Base-by-base conservation (phyloP, 2,113 vertebrate genomes). In the Puffinus mauretanicus region DNA sequence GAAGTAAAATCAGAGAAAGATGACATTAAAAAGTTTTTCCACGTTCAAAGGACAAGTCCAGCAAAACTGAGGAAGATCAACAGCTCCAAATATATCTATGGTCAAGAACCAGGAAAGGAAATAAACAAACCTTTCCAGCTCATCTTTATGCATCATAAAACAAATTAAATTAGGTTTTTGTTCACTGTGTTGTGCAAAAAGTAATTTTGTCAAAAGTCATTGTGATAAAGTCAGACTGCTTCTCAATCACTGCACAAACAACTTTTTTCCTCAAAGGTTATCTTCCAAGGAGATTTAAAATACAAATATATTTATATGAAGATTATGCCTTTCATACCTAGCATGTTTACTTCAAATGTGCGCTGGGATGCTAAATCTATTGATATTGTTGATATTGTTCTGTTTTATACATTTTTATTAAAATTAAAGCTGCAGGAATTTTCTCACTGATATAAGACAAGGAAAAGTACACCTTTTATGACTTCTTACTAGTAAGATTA, bases 91-190 rank as follows among this genome's bases (percentile, higher is more conserved):
- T 75, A 54, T 6, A 80, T 52, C 46, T 49, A 1, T 78, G 83
- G 82, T 88, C 89, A 96, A 95, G 91, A 88, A 92, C 64, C 71
- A 91, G 72, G 64, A 77, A 77, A 78, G 18, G 46, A 94, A 89
- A 82, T 79, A 90, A 95, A 90, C 86, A 94, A 94, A 91, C 25
- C 38, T 51, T 91, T 94, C 42, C 79, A 83, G 76, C 91, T 92
- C 96, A 93, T 90, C 88, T 93, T 91, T 69, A 92, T 96, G 95
- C 94, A 94, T 69, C 96, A 96, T 92, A 93, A 95, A 94, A 82
- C 85, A 97, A 95, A 95, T 90, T 92, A 93, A 93, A 94, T 95
- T 88, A 90, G 88, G 18, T 64, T 94, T 96, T 82, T 94, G 88
- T 92, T 94, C 95, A 94, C 90, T 80, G 81, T 91, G 55, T 93